Evolutionary conservation across 2,888 invertebrate species (phyloP), one percentile per base, ranked within the genome.

Genomic region (Ferrisia virgata): DNA sequence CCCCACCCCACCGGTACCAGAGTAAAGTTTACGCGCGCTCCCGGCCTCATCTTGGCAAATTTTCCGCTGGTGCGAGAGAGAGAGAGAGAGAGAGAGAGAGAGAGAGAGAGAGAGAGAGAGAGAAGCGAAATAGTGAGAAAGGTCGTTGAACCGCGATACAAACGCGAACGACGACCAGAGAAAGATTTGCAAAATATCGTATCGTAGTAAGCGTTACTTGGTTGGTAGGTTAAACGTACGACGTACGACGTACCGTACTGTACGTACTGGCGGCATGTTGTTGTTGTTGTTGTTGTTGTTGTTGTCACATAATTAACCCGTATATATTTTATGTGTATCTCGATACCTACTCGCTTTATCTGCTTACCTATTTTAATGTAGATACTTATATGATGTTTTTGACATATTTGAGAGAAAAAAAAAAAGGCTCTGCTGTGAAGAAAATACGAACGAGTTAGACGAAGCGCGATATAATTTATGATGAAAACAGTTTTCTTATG

Each of bases 41-140:
- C 53, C 53, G 31, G 64, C 64, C 64, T 13, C 64, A 28, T 64
- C 64, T 64, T 64, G 64, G 64, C 64, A 64, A 64, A 64, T 64
- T 64, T 64, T 64, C 64, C 28, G 64, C 64, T 13, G 28, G 28
- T 64, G 64, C 31, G 28, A 13, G 3, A 13, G 43, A 64, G 64
- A 15, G 28, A 64, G 28, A 25, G 13, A 28, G 13, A 28, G 39
- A 39, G 39, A 5, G 39, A 39, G 39, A 39, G 11, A 39, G 39
- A 39, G 39, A 39, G 5, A 39, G 6, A 39, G 11, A 5, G 39
- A 5, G 39, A 39, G 39, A 5, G 39, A 39, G 39, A 39, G 11
- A 39, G 39, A 39, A 11, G 11, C 28, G 15, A 25, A 53, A n/a
- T 13, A 13, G 9, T 3, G 28, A 64, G 64, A 64, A 64, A 64